Conservation (phyloP, 2,888 invertebrate genomes). For the Pyrgus malvae region DNA sequence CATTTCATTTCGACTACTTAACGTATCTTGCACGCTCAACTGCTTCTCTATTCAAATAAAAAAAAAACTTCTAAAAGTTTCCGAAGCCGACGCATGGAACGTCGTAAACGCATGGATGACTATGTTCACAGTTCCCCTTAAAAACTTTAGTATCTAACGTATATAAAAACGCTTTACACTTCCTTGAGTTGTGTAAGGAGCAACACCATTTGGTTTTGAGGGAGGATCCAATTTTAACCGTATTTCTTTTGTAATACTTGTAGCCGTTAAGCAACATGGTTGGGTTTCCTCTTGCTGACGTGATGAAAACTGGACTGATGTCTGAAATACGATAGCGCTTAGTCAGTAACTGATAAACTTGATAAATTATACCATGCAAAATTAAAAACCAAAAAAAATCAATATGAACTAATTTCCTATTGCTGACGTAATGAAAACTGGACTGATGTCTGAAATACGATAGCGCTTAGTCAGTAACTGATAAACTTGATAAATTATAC, state of each 20-base stretch:
- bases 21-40: too few species aligned
- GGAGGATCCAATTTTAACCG: slow-evolving; percentile 20
- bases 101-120: slow-evolving; percentile 21
- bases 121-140: slow-evolving; percentile 32
- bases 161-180: slow-evolving; percentile 37
- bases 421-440: slow-evolving; percentile 28
- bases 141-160: slow-evolving; percentile 33
- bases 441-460: slow-evolving; percentile 1
- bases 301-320: slow-evolving; percentile 8
- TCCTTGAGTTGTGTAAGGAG: slow-evolving; percentile 37
- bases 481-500: background rate
- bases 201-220: slow-evolving; percentile 42
- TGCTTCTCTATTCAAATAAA: too few species aligned
- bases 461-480: too few species aligned
- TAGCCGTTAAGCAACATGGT: slow-evolving; percentile 39
- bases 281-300: slow-evolving; percentile 39
- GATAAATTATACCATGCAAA: background rate
- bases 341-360: background rate
- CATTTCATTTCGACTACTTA: too few species aligned
- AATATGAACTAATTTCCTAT: background rate
- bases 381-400: background rate
- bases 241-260: slow-evolving; percentile 37
- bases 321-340: too few species aligned
- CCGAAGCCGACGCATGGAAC: background rate
- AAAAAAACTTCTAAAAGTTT: background rate